Base-by-base conservation (phyloP, 2,888 invertebrate genomes). In the Conus canariensis region DNA sequence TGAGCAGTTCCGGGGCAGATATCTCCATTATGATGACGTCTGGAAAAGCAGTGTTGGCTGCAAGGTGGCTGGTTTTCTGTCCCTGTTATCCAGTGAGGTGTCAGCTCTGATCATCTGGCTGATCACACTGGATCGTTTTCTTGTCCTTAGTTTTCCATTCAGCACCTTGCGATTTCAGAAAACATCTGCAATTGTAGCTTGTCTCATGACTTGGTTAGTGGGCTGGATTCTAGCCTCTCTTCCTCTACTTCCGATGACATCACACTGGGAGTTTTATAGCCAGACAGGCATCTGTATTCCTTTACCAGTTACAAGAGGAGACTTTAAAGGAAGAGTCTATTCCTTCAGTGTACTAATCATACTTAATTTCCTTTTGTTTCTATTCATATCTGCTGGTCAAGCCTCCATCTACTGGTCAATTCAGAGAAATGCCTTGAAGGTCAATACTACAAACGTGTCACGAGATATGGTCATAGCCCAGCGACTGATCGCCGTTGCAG, bases 51-150 rank as follows among this genome's bases (percentile, higher is more conserved):
- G 22, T 70, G 70, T 70, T 5, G 19, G 7, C 22, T 70, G 70
- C 14, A 70, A 70, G 19, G 70, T 70, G 70, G 70, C 70, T 22
- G 70, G 70, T 70, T 70, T 70, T 22, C 22, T 70, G 70, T 70
- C 70, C 14, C 70, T 70, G 19, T 70, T 70, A n/a, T 70, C 70
- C 70, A 70, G 70, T 70, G 70, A 70, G 22, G 70, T 70, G 70
- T 70, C 70, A 70, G 70, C 70, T 22, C 16, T 70, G 70, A 70
- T 70, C 70, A 70, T 70, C 70, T 70, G 70, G 70, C 70, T 70
- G 19, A 70, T 70, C 22, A 22, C 70, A 14, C 16, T 70, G 70
- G 70, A 70, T 70, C 70, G 70, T n/a, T 70, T 70, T 70, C 19
- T 70, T 7, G 70, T 70, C 19, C 16, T 70, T 70, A 5, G 22